Conservation (phyloP, 2,797 vertebrate genomes). For the Pagetopsis macropterus region DNA sequence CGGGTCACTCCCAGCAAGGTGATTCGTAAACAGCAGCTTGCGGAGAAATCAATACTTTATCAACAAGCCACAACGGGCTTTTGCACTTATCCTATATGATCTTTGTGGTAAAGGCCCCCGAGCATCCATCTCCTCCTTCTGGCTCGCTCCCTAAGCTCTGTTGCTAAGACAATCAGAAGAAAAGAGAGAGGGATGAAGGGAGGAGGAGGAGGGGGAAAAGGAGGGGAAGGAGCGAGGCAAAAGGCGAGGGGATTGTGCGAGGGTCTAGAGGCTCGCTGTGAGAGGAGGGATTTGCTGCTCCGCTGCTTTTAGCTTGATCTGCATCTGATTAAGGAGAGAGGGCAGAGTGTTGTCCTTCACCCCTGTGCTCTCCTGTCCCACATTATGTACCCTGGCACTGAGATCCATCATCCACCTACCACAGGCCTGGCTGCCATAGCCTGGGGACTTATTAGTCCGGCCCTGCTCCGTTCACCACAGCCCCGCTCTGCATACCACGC, state of each 20-base stretch:
- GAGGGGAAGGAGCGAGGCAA: constrained; percentile 49
- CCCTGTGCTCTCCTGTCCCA: constrained; percentile 90
- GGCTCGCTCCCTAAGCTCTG: constrained; percentile 87
- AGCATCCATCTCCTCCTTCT: constrained; percentile 88
- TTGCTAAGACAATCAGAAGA: constrained; percentile 80
- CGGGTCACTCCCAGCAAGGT: constrained; percentile 97
- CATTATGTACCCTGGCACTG: constrained; percentile 87
- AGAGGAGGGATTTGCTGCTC: constrained; percentile 88
- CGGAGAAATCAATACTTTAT: constrained; percentile 98
- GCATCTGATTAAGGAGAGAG: constrained; percentile 95
- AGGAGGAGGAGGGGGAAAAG: constrained; percentile 45
- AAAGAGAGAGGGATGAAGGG: constrained; percentile 65
- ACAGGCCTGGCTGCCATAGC: constrained; percentile 77
- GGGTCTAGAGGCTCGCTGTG: constrained; percentile 70
- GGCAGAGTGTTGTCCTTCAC: constrained; percentile 90
- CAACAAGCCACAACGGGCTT: constrained; percentile 98
- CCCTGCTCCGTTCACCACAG: constrained; percentile 62
- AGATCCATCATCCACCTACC: constrained; percentile 89
- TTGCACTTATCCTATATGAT: constrained; percentile 97
- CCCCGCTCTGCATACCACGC: constrained; percentile 68
- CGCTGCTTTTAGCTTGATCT: constrained; percentile 96
- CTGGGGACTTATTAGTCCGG: constrained; percentile 79
- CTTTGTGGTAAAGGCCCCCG: constrained; percentile 88
- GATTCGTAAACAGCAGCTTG: constrained; percentile 93
- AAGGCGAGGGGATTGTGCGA: constrained; percentile 63